Evolutionary conservation across 2,888 invertebrate genomes (phyloP), one percentile per base, ranked within the genome.

Genomic region (Anthrax anthrax): DNA sequence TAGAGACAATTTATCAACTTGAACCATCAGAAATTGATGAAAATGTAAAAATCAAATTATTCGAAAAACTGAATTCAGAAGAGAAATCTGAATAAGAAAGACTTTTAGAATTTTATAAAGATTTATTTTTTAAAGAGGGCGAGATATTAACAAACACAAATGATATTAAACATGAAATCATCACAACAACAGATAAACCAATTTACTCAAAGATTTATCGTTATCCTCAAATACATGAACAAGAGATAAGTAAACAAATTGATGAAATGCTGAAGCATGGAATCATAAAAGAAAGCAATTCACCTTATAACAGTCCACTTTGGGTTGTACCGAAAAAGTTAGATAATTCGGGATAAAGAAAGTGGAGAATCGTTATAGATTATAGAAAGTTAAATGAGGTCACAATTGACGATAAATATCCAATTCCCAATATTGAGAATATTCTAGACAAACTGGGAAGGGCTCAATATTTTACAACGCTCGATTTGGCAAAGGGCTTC

Each of bases 241-340:
- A 39, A 13, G 50, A 50, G 39, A 42, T 50, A 2, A 14, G 37
- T 9, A 42, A 13, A 10, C 59, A 60, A 56, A 55, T 58, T 4
- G 38, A 53, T 41, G 53, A 57, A 49, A 56, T 60, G 56, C 40
- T 60, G 34, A 23, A 53, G 13, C 43, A 47, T 17, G 18, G 32
- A 12, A 47, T 47, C 4, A 41, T 47, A 17, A 39, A n/a, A 9
- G 17, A 37, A 5, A 47, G 47, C 19, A 18, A n/a, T 37, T 47
- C 47, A 3, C 47, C 47, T n/a, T 47, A 40, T 18, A 40, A 36
- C 29, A 27, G 29, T 18, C 44, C 47, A 3, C 16, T 47, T 1
- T 47, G 41, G 19, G 16, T 41, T 3, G 46, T 42, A 12, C 46
- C 46, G 2, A 46, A 42, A 17, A 46, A 55, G 17, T 29, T 39